Evolutionary conservation across 1,140 invertebrate genomes (phyloP), one percentile per base, ranked within the genome.

Genomic region (Caenorhabditis remanei): DNA sequence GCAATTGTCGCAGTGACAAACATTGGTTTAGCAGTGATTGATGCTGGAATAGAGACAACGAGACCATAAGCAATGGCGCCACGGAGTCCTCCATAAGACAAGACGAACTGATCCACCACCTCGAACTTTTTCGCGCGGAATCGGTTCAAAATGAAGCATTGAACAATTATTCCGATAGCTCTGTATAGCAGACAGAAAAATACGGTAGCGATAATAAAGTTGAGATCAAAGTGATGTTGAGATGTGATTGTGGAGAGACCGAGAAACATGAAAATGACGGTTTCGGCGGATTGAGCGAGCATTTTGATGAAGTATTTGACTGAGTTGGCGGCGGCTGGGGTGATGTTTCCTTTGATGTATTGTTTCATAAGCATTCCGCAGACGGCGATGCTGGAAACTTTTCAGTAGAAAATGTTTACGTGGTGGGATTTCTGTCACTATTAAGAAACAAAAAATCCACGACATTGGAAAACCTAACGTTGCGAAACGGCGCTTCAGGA

Each of bases 301-400:
- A 99, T 98, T 94, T 99, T 99, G 95, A 98, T 96, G 63, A 97
- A 96, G 93, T 99, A 99, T 93, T 98, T 98, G 67, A 98, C 96
- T 4, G 97, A 98, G 4, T 97, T 98, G 90, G 98, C 96, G 0
- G 97, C 99, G 93, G 98, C 98, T 93, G 96, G 95, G 13, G 97
- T 97, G 90, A 99, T 97, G 94, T 99, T 99, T 16, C 95, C 96
- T 93, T 98, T 97, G n/a, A 98, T 97, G 93, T 99, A 99, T 93
- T 99, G 98, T 93, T 98, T 98, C 96, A 99, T 98, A 2, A 97
- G 97, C 87, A 99, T 97, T 63, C 97, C 97, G 93, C 97, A 99
- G 92, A 97, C 98, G 61, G 97, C 98, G 88, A 99, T 97, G 2
- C 87, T 88, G 63, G 32, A n/a, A n/a, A n/a, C n/a, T n/a, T n/a